phyloP scores from a whole-genome alignment of 2,113 vertebrate genomes.

The Oryzias celebensis region DNA sequence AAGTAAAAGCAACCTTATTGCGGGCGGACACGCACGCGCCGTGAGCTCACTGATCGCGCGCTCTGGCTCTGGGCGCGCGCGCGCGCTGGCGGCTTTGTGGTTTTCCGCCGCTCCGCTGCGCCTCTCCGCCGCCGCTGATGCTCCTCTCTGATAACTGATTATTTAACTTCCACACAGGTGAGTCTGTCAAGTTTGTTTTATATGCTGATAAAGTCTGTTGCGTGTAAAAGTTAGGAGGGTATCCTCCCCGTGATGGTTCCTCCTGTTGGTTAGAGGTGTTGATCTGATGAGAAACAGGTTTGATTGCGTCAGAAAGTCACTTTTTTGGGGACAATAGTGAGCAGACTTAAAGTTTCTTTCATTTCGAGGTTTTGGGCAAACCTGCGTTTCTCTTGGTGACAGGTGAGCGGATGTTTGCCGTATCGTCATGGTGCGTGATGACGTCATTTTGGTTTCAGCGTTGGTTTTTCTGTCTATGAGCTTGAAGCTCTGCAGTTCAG shows the following conservation, averaged over 20 bases:
- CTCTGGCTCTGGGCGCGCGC: conserved; percentile 45
- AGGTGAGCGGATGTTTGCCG: conserved; percentile 21
- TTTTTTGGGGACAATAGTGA: no score
- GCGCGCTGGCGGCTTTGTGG: conserved; percentile 49
- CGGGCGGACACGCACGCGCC: not conserved
- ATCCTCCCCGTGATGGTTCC: no score
- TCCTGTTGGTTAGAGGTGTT: no score
- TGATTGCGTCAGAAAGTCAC: no score
- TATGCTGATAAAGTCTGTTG: no score
- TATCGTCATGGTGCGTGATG: conserved; percentile 39
- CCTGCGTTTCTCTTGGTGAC: not conserved
- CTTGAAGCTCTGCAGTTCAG: no score
- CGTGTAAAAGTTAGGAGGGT: no score
- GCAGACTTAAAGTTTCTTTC: not conserved
- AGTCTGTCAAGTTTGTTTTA: conserved; percentile 46
- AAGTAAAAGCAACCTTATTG: no score
- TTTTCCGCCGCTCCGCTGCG: conserved; percentile 21
- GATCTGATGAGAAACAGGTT: no score
- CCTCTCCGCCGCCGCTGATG: conserved; percentile 4
- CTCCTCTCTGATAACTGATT: conserved; percentile 51
- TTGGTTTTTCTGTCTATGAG: not conserved
- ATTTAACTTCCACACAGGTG: conserved; percentile 58
- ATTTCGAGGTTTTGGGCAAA: not conserved
- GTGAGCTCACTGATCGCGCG: conserved; percentile 59
- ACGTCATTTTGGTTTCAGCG: conserved; percentile 41